A percentile compares a stretch with the other conserved stretches of the same genome.
Evolutionary conservation across 2,888 invertebrate species (phyloP).

Genomic region (Polymixis lichenea): DNA sequence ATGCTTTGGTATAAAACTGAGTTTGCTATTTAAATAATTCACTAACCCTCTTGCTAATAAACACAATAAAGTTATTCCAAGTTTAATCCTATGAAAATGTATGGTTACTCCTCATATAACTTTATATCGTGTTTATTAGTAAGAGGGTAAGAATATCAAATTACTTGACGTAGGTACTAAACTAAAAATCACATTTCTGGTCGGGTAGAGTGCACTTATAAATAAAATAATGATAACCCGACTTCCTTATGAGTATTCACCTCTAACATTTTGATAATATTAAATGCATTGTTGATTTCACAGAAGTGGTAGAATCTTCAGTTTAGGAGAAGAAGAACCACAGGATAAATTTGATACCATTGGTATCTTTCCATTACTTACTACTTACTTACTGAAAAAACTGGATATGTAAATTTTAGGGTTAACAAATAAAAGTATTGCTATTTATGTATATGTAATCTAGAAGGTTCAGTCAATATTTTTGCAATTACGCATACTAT

Average conservation of each 20-base stretch:
- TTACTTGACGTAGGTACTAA: neutral
- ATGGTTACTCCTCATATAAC: no score
- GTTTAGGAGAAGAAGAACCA: neutral
- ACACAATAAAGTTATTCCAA: no score
- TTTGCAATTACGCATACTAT: conserved; percentile 5
- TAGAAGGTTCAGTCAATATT: conserved; percentile 33
- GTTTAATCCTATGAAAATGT: no score
- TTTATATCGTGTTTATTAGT: no score
- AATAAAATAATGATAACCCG: conserved; percentile 6
- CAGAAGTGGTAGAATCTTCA: neutral
- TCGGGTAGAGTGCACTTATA: conserved; percentile 1
- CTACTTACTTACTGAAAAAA: neutral
- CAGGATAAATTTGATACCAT: neutral
- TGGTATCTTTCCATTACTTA: neutral
- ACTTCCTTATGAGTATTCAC: conserved; percentile 42
- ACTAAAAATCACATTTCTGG: conserved; percentile 38
- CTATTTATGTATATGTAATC: neutral
- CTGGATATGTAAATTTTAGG: neutral
- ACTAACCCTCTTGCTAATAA: neutral
- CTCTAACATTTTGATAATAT: conserved; percentile 23
- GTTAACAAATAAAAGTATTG: neutral
- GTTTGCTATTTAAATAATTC: conserved; percentile 16
- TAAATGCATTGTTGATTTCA: conserved; percentile 37
- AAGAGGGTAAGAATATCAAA: neutral
- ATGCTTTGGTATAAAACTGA: conserved; percentile 44